A percentile compares a stretch with the other conserved stretches of the same genome.
Evolutionary conservation across 2,888 invertebrate species (phyloP).

Genomic region (Lepidocyrtinus sp.): DNA sequence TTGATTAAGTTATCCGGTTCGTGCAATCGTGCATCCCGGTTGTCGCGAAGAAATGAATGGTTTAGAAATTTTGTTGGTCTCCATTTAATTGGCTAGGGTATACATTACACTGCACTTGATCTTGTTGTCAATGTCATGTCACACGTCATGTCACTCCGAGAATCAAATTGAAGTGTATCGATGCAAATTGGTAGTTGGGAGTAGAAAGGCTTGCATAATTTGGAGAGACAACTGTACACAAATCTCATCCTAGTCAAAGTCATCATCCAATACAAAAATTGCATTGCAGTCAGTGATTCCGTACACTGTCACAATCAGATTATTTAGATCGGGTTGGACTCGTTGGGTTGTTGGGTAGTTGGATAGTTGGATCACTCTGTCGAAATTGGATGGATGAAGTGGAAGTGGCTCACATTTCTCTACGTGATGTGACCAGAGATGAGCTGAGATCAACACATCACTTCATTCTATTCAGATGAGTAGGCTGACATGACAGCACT

Average conservation of each 20-base stretch:
- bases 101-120: background rate
- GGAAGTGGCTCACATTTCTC: background rate
- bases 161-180: no score
- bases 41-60: no score
- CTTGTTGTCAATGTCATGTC: conserved; percentile 13
- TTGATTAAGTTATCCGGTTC: background rate
- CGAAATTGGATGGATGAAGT: conserved; percentile 8
- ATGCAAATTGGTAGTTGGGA: no score
- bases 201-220: no score
- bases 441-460: no score
- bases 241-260: background rate
- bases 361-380: background rate
- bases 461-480: background rate
- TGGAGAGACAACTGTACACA: background rate
- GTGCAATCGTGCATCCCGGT: no score
- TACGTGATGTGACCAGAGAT: no score
- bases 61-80: no score
- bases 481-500: background rate
- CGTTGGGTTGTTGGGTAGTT: background rate
- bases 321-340: no score
- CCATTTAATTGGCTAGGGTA: background rate
- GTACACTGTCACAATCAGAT: background rate
- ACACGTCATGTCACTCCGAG: background rate
- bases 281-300: background rate
- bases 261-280: background rate